Percentiles rank a stretch among this genome's conserved stretches.
Conservation (phyloP, 2,797 vertebrate species). For the Caiman crocodilus region DNA sequence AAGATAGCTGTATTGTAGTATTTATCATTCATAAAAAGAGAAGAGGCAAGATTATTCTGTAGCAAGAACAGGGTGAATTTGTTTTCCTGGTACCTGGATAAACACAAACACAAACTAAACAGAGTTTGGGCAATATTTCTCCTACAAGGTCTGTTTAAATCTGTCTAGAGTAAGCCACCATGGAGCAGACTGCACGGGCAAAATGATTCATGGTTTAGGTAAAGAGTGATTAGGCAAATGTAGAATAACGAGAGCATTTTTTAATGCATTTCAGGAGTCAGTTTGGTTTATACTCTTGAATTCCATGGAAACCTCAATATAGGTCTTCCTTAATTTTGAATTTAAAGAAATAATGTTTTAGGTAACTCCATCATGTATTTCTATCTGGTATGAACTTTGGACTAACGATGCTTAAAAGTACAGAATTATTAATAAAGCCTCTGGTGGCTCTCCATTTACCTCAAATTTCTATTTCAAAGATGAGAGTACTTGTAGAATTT, state of each 20-base stretch:
- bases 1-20: neutral
- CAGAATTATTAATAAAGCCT: neutral
- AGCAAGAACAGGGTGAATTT: neutral
- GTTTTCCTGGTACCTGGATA: neutral
- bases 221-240: neutral
- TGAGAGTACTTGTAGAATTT: neutral
- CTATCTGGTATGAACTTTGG: neutral
- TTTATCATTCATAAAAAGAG: neutral
- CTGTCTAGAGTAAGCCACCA: neutral
- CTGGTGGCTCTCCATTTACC: neutral
- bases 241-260: neutral
- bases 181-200: neutral
- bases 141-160: neutral
- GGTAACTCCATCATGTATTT: neutral
- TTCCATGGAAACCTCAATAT: neutral
- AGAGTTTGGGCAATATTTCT: neutral
- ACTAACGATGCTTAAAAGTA: neutral
- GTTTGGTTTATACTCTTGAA: neutral
- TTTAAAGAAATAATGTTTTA: neutral
- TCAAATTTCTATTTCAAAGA: neutral
- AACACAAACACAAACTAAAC: conserved; percentile 3
- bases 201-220: neutral
- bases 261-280: neutral
- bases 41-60: neutral
- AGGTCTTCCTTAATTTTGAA: neutral